Evolutionary conservation across 2,888 invertebrate species (phyloP).

Genomic region (Pasiphila rectangulata): DNA sequence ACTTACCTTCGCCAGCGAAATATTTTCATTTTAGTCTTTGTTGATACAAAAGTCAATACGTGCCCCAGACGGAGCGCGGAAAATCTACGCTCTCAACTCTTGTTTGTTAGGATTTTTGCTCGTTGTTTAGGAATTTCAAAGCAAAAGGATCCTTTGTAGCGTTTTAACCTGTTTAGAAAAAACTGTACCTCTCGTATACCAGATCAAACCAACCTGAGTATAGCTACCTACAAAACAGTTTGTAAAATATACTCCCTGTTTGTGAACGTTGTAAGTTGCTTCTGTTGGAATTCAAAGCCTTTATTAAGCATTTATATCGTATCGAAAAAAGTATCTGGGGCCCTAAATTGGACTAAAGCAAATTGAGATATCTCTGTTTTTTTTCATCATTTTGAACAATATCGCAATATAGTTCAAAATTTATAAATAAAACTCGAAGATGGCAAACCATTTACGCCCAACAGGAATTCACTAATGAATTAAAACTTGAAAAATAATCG

Average conservation of each 20-base stretch:
- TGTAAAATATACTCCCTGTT: too few species aligned
- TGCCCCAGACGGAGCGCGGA: constrained; percentile 36
- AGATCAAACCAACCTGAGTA: too few species aligned
- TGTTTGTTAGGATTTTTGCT: constrained; percentile 2
- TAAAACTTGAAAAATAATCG: constrained; percentile 49
- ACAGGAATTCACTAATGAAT: constrained; percentile 50
- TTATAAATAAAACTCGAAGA: neutral
- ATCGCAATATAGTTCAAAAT: neutral
- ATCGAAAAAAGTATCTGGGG: too few species aligned
- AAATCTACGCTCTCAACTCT: constrained; percentile 25
- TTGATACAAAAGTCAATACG: constrained; percentile 64
- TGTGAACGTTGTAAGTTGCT: too few species aligned
- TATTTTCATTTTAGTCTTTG: constrained; percentile 67
- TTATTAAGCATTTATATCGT: too few species aligned
- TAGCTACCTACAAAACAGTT: too few species aligned
- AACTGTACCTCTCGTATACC: too few species aligned
- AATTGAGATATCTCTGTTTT: too few species aligned
- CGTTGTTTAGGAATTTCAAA: neutral
- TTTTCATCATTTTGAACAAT: neutral
- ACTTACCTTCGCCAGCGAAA: constrained; percentile 70
- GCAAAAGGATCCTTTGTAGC: too few species aligned
- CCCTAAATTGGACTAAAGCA: too few species aligned
- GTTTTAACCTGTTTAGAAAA: too few species aligned
- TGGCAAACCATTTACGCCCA: constrained; percentile 19
- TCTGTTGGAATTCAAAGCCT: too few species aligned